Percentiles rank a stretch among this genome's conserved stretches.
phyloP scores from a whole-genome alignment of 64 coral and sea anemone genomes.

The Orbicella faveolata region DNA sequence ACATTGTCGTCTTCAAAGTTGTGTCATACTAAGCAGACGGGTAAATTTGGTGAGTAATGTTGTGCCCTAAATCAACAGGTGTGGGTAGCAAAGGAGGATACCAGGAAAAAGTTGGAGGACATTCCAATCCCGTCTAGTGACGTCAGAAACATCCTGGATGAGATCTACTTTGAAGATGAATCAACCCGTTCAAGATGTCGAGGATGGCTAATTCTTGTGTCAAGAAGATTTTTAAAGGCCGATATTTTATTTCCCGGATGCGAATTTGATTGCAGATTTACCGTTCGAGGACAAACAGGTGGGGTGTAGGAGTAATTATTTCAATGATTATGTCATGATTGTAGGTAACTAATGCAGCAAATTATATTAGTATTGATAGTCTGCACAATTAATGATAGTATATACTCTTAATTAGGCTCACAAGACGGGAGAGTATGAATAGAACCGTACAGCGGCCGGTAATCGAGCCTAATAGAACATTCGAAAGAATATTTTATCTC shows the following conservation, averaged over 20 bases:
- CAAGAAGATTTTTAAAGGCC: not conserved
- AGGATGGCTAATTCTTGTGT: not conserved
- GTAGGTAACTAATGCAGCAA: too few species aligned
- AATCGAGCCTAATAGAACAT: too few species aligned
- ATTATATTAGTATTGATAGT: too few species aligned
- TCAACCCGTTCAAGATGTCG: not conserved
- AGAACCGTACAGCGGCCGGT: too few species aligned
- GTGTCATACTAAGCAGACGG: not conserved
- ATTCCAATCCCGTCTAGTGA: slow-evolving; percentile 21
- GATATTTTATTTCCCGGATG: slow-evolving; percentile 25
- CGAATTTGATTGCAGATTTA: slow-evolving; percentile 27
- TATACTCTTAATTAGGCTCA: too few species aligned
- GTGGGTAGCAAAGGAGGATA: not conserved
- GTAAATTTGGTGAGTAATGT: too few species aligned
- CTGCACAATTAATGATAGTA: too few species aligned
- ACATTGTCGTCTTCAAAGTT: not conserved
- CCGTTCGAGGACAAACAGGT: not conserved
- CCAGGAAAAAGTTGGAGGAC: not conserved
- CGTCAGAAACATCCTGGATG: slow-evolving; percentile 3
- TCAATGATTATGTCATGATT: too few species aligned
- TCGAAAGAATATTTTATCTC: too few species aligned
- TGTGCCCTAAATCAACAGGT: not conserved
- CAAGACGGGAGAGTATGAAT: too few species aligned
- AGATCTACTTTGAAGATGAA: slow-evolving; percentile 10
- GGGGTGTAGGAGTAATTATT: not conserved